Evolutionary conservation across 2,113 vertebrate species (phyloP).

Genomic region (Prietella phreatophila): DNA sequence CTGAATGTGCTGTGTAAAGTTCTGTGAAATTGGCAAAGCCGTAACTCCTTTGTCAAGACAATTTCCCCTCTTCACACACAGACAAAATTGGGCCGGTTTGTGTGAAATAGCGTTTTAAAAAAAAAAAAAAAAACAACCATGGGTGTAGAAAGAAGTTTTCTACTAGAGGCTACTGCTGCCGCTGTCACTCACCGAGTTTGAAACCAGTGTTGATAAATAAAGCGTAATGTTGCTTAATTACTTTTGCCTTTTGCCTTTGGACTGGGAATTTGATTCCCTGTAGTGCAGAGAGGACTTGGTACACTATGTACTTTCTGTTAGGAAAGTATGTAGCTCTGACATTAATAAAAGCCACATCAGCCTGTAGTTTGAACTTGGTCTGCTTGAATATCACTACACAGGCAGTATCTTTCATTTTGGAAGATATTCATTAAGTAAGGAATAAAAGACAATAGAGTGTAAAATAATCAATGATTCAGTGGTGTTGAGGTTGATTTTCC

Average conservation of each 20-base stretch:
- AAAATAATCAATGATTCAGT: neutral
- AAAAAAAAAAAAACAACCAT: neutral
- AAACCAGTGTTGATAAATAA: conserved; percentile 31
- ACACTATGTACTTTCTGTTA: neutral
- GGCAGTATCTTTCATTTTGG: neutral
- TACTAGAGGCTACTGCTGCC: neutral
- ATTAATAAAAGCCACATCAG: neutral
- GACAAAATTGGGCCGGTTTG: neutral
- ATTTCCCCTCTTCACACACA: conserved; percentile 12
- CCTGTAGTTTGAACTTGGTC: neutral
- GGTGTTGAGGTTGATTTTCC: neutral
- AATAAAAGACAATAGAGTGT: neutral
- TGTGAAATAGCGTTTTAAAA: neutral
- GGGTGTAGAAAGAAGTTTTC: neutral
- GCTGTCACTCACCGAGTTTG: conserved; percentile 23
- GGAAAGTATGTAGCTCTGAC: neutral
- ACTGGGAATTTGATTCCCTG: conserved; percentile 25
- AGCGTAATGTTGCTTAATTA: conserved; percentile 28
- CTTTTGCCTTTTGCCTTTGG: conserved; percentile 4
- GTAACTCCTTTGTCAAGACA: conserved; percentile 28
- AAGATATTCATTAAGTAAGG: neutral
- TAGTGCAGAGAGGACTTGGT: neutral
- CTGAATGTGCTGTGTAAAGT: conserved; percentile 22
- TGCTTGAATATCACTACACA: neutral
- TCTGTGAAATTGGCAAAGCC: conserved; percentile 41